Conservation (phyloP, 2,797 vertebrate species). For the Tauraco hartlaubi region DNA sequence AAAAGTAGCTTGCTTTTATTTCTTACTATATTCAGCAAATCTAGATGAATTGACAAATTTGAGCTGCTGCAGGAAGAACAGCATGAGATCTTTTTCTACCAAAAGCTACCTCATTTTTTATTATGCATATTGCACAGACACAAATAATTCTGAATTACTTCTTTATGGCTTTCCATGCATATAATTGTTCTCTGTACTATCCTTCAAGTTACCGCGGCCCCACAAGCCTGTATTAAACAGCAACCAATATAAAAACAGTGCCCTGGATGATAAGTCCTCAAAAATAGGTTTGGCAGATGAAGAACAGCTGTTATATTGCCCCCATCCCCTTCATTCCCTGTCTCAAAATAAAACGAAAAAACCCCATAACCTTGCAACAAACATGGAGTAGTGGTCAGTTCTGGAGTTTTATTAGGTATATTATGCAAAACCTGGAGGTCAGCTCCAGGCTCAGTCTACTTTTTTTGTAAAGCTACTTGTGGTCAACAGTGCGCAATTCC, state of each 20-base stretch:
- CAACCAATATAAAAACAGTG: background rate
- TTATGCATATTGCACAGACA: background rate
- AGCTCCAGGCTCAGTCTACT: background rate
- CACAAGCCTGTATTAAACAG: background rate
- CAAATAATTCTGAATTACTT: background rate
- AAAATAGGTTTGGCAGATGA: background rate
- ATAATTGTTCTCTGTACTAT: background rate
- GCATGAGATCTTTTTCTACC: background rate
- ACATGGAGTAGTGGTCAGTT: background rate
- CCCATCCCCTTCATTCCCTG: background rate
- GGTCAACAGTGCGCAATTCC: background rate
- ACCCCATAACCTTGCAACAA: background rate
- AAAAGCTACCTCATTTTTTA: background rate
- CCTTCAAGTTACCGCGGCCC: background rate
- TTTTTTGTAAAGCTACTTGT: background rate
- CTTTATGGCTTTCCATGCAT: background rate
- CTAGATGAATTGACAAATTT: background rate
- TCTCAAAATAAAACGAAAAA: background rate
- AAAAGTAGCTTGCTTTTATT: background rate
- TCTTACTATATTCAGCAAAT: background rate
- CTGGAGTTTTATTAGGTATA: background rate
- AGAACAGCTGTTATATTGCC: background rate
- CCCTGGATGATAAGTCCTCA: background rate
- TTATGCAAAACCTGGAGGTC: background rate
- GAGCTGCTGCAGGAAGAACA: background rate